Conservation (phyloP, 1,140 invertebrate genomes). For the Aphelenchoides avenae region DNA sequence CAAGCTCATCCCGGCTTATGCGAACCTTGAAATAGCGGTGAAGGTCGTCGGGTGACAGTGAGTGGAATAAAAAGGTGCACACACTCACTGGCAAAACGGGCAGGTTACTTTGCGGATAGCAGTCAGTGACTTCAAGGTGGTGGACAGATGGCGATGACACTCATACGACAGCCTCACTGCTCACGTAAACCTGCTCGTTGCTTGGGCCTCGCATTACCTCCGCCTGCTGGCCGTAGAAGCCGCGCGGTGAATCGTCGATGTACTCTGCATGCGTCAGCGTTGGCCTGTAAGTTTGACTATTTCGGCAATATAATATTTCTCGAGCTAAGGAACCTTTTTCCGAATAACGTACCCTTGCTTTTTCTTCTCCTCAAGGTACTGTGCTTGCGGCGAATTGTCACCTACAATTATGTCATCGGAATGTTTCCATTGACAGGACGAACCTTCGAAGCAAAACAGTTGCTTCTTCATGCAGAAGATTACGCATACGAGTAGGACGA, state of each 20-base stretch:
- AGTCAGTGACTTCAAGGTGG: constrained; percentile 3
- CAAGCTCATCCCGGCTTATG: too few relatives aligned
- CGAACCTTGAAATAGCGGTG: constrained; percentile 8
- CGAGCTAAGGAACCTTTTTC: too few relatives aligned
- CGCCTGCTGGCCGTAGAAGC: constrained; percentile 39
- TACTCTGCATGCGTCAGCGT: too few relatives aligned
- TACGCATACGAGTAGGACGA: constrained; percentile 32
- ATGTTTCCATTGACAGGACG: constrained; percentile 16
- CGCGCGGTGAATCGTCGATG: constrained; percentile 33
- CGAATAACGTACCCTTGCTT: constrained; percentile 45
- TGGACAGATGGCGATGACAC: constrained; percentile 1
- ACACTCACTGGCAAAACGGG: background rate
- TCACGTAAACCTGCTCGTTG: constrained; percentile 53
- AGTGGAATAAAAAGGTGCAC: background rate
- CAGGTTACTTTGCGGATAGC: too few relatives aligned
- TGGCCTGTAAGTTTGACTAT: too few relatives aligned
- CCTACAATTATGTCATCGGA: too few relatives aligned
- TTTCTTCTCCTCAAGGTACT: constrained; percentile 36
- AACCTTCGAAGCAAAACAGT: constrained; percentile 50
- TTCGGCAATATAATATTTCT: too few relatives aligned
- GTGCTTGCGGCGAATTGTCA: too few relatives aligned
- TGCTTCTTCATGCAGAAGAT: constrained; percentile 46
- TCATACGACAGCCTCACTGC: constrained; percentile 55
- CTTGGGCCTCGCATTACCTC: too few relatives aligned
- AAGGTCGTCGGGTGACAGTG: background rate